Base-by-base conservation (phyloP, 2,797 vertebrate species). In the Acipenser ruthenus region DNA sequence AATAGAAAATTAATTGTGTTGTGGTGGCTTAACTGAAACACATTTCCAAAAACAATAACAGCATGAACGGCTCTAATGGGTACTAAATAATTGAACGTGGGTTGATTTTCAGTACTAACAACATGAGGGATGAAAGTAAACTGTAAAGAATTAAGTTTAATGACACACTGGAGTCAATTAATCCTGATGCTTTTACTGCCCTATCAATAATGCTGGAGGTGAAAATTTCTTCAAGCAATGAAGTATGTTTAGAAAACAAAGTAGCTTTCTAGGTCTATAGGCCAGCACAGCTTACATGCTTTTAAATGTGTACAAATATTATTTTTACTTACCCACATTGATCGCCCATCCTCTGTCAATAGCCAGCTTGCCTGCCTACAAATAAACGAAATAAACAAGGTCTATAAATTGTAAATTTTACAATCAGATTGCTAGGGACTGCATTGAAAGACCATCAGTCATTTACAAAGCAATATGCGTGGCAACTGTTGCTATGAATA, bases 301-400 rank as follows among this genome's bases (percentile, higher is more conserved):
- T 37, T 37, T 37, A 37, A 37, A 37, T 37, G 4, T 37, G 23
- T 37, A 37, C 23, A 37, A 37, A 37, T 37, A 37, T 12, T 10
- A 50, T 62, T 73, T 66, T 18, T 72, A 93, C 95, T 92, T 79
- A 95, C 96, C 96, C n/a, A 99, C 84, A 3, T 99, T 99, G 80
- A 99, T 93, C 10, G 96, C 96, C 96, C 96, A 99, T 79, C 95
- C 96, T 83, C 93, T 83, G 10, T 99, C 96, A 70, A 99, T 72
- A 15, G 96, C 95, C 74, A 99, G 89, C 76, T 98, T 99, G 67
- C 95, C 96, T 13, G 96, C 95, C 96, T 98, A 70, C 15, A 67
- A 76, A 74, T 74, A 73, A 86, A 15, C 76, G n/a, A 72, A 65
- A 56, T 56, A 13, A 15, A 58, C 13, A 7, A 58, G 12, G 9